Conservation (phyloP, 2,797 vertebrate species). For the Lophius americanus region DNA sequence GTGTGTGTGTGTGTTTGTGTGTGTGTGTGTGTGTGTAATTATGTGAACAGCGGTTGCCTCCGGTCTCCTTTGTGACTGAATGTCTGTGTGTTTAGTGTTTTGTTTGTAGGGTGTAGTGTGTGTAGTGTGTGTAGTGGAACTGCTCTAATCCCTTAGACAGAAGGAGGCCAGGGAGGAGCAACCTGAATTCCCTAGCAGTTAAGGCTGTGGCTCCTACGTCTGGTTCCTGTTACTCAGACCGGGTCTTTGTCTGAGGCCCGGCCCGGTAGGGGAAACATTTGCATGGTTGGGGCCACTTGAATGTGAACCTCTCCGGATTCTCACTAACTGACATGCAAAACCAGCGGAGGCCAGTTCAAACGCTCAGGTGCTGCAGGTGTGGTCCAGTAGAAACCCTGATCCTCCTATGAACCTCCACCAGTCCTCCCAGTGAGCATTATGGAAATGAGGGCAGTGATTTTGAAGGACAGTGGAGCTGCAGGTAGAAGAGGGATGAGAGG, state of each 20-base stretch:
- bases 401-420: slow-evolving; percentile 15
- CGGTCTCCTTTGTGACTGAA: too few species aligned
- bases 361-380: slow-evolving; percentile 78
- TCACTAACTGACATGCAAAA: slow-evolving; percentile 86
- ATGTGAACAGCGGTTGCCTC: too few species aligned
- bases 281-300: slow-evolving; percentile 83
- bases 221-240: slow-evolving; percentile 81
- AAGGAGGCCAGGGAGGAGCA: slow-evolving; percentile 49
- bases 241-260: slow-evolving; percentile 64
- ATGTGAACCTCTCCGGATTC: slow-evolving; percentile 78
- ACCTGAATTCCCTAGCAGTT: slow-evolving; percentile 83
- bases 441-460: slow-evolving; percentile 81
- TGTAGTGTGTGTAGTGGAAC: too few species aligned
- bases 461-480: slow-evolving; percentile 39
- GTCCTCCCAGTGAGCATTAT: slow-evolving; percentile 60
- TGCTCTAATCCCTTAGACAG: background rate
- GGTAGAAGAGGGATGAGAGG: slow-evolving; percentile 22
- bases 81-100: too few species aligned
- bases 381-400: slow-evolving; percentile 55
- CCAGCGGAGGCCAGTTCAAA: slow-evolving; percentile 82
- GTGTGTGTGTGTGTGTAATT: too few species aligned
- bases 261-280: slow-evolving; percentile 75
- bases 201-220: slow-evolving; percentile 74
- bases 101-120: too few species aligned
- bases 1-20: too few species aligned